phyloP scores from a whole-genome alignment of 2,113 vertebrate genomes.

The Calidris pygmaea region DNA sequence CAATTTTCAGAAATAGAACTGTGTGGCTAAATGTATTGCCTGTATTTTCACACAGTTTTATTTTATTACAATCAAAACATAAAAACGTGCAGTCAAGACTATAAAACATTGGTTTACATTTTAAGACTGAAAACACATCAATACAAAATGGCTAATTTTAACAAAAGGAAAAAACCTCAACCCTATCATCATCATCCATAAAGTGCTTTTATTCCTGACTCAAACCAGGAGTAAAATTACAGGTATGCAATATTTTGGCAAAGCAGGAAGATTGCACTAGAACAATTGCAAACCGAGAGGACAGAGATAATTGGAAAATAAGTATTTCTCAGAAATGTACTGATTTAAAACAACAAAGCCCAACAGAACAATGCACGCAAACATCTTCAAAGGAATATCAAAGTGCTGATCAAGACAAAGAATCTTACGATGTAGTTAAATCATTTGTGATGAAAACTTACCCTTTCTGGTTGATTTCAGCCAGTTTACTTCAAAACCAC shows the following conservation, averaged over 20 bases:
- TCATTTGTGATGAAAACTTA: neutral
- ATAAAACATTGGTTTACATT: neutral
- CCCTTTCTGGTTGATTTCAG: neutral
- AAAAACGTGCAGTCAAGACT: neutral
- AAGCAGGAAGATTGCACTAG: neutral
- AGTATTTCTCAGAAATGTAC: neutral
- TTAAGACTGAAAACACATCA: neutral
- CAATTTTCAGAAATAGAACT: neutral
- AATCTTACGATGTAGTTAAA: accelerated
- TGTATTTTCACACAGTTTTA: neutral
- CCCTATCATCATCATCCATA: no score
- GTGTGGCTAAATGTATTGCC: neutral
- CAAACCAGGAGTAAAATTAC: neutral
- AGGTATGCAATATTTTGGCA: neutral
- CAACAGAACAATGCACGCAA: neutral
- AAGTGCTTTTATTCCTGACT: neutral
- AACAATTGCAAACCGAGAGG: neutral
- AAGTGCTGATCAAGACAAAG: neutral
- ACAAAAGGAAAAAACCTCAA: neutral
- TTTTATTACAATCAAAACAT: neutral
- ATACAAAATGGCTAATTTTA: neutral
- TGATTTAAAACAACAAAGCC: neutral
- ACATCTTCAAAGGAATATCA: neutral
- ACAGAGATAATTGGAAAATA: neutral
- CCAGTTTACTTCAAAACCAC: neutral